Evolutionary conservation across 1,140 invertebrate genomes (phyloP), one percentile per base, ranked within the genome.

Genomic region (Drosophila sulfurigaster): DNA sequence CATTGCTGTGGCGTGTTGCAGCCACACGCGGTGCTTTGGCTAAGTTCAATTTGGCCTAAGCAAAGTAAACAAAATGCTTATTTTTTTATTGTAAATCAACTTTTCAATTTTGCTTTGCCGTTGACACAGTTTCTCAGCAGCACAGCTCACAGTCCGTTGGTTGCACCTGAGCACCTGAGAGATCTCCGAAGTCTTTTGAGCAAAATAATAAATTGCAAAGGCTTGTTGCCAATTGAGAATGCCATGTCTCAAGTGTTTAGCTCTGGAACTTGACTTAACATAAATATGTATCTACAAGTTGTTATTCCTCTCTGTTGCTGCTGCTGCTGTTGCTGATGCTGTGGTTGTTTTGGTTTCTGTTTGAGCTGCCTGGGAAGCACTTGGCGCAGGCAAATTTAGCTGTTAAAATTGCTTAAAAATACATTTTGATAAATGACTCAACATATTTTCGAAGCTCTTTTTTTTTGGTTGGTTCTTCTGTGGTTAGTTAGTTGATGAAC

Each of bases 391-490:
- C 70, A 85, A 85, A 86, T 87, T 86, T 88, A 86, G 83, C 83
- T 86, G 82, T 82, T 77, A 80, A 74, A 79, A 69, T 32, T 63
- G 76, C 11, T 78, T 59, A 78, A 64, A 81, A 75, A 68, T 78
- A 86, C 49, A 81, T 78, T 78, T 85, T 86, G 78, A 85, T 86
- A 85, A 85, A 85, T 85, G 81, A 86, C 74, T 74, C 58, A 74
- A 75, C 78, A 62, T 25, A 0, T 79, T 82, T 79, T 65, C 13
- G 30, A 7, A 28, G 2, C 8, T 41, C n/a, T 58, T 43, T 49
- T 7, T 7, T 35, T 5, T 28, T 48, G 20, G 20, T 25, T 25
- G 20, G 20, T 25, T 25, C 20, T 25, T 25, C 20, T 25, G 56
- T 52, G 20, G 28, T 49, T 59, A 72, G 48, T 48, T 62, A 48